Evolutionary conservation across 2,888 invertebrate genomes (phyloP), one percentile per base, ranked within the genome.

Genomic region (Calliopum simillimum): DNA sequence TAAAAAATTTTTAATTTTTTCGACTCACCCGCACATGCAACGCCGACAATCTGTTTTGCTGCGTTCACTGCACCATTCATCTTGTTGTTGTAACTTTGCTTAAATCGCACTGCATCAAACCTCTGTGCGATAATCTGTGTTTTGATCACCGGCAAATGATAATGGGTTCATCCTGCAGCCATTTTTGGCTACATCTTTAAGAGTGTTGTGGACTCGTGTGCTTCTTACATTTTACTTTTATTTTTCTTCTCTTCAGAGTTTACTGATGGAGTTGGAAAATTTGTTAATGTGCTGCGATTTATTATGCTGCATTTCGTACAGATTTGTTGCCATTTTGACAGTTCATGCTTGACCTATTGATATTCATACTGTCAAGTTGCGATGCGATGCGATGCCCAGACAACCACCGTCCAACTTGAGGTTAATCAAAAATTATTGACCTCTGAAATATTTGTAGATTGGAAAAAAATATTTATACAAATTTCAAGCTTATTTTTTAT

Each of bases 361-460:
- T 62, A 73, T 73, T 71, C 72, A 73, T 75, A 19, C 41, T 47
- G 67, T 49, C 67, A 49, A 58, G 25, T 41, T 41, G 67, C 51
- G 59, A 59, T 16, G 23, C 49, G 44, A 19, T 46, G 44, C 46
- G 33, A 33, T 33, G 33, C 33, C 33, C 33, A 33, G 19, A 19
- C 11, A 13, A 25, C 44, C 14, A n/a, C 21, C 44, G 43, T n/a
- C 33, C 33, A 70, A 71, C 73, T 69, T 70, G 64, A 74, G 82
- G 81, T 81, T 81, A 81, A 81, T 81, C 80, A 80, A 82, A 81
- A 81, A 80, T 79, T 76, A 75, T 76, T 81, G 81, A 81, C 81
- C 82, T 76, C 76, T 76, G 69, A 71, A 74, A 73, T 69, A 51
- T 68, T 70, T 66, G 69, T 53, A 69, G 69, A 58, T 58, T 51